Conservation (phyloP, 64 coral and sea anemone species). For the Stichodactyla helianthus region DNA sequence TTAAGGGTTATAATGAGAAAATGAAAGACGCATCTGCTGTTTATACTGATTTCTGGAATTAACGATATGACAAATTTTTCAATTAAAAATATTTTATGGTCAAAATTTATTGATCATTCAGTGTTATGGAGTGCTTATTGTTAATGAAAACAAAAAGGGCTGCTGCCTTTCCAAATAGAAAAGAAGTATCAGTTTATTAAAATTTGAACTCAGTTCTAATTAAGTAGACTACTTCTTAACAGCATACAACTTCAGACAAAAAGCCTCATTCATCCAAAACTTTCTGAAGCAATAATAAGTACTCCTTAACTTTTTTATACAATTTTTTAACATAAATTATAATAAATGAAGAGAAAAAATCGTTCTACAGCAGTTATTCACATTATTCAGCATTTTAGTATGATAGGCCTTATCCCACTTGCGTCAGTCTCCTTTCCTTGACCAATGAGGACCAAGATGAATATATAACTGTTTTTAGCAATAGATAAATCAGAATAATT, state of each 20-base stretch:
- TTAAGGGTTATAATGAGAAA: slow-evolving; percentile 52
- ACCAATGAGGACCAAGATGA: background rate
- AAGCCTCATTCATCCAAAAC: too few relatives aligned
- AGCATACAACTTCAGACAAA: too few relatives aligned
- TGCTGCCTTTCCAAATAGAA: too few relatives aligned
- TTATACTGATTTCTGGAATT: slow-evolving; percentile 12
- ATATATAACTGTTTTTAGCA: background rate
- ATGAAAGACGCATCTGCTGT: slow-evolving; percentile 5
- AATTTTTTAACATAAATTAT: background rate
- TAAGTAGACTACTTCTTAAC: too few relatives aligned
- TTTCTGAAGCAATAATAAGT: too few relatives aligned
- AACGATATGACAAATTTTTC: background rate
- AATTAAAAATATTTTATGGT: background rate
- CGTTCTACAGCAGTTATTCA: background rate
- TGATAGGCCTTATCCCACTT: too few relatives aligned
- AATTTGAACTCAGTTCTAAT: too few relatives aligned
- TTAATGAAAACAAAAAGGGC: too few relatives aligned
- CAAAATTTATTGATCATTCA: too few relatives aligned
- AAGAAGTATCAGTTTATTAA: too few relatives aligned
- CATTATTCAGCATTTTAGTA: background rate
- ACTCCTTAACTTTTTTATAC: background rate
- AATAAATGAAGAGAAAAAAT: background rate
- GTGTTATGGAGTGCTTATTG: too few relatives aligned
- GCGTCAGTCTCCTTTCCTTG: too few relatives aligned
- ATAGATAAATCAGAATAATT: background rate